These are phyloP conservation scores for Zaprionus camerounensis DNA, from an alignment of 1,140 invertebrate genomes.

Conservation along the genomic window DNA sequence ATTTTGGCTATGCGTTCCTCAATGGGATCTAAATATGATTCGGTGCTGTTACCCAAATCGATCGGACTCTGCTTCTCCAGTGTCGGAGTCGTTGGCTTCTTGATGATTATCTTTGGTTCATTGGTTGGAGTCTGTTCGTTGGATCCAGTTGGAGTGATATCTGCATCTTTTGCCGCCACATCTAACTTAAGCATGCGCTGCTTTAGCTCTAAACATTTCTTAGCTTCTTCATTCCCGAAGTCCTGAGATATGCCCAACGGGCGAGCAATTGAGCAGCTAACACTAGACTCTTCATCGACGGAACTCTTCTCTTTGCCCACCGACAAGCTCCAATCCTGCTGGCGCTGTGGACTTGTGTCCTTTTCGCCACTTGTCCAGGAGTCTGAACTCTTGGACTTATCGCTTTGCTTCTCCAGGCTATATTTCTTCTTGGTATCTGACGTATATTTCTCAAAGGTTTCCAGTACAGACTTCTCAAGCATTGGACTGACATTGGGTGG, in stretches of 20 bases:
- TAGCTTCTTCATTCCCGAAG: conserved; percentile 86
- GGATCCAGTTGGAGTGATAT: conserved; percentile 55
- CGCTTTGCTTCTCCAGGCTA: conserved; percentile 87
- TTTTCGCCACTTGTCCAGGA: conserved; percentile 87
- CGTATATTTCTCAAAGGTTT: conserved; percentile 74
- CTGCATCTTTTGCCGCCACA: conserved; percentile 48
- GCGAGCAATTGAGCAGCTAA: conserved; percentile 91
- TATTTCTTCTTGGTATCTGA: conserved; percentile 78
- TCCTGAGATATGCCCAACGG: conserved; percentile 91
- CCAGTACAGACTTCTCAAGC: conserved; percentile 79
- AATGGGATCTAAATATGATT: conserved; percentile 76
- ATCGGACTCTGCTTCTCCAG: conserved; percentile 87
- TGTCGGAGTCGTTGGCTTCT: conserved; percentile 86
- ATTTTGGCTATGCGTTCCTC: conserved; percentile 79
- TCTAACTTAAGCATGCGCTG: conserved; percentile 79
- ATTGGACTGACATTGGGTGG: conserved; percentile 81
- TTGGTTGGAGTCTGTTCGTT: conserved; percentile 69
- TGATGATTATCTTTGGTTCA: conserved; percentile 70
- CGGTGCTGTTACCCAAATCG: conserved; percentile 84
- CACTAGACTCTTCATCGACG: conserved; percentile 90
- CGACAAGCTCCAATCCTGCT: conserved; percentile 84
- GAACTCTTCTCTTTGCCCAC: conserved; percentile 86
- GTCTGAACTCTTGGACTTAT: conserved; percentile 88
- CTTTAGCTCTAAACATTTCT: conserved; percentile 84
- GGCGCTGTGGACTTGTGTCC: conserved; percentile 85